Percentiles rank a stretch among this genome's conserved stretches.
These are phyloP conservation scores for Norana najaformis DNA, from an alignment of 2,888 invertebrate genomes.

Conservation along the genomic window DNA sequence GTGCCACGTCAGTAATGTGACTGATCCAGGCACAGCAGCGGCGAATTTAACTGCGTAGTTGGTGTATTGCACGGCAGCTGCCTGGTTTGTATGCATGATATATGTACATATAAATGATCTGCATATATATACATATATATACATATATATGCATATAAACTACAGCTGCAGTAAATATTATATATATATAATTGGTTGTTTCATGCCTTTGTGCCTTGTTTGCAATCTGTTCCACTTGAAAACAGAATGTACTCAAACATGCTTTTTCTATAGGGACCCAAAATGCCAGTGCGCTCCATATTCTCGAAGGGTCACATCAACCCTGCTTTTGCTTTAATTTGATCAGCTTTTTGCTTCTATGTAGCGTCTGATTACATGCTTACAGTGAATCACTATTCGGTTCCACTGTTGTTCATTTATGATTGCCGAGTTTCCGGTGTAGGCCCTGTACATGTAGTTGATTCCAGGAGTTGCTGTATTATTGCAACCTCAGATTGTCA, in stretches of 20 bases:
- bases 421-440: too few species aligned
- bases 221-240: not conserved
- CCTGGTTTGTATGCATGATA: too few species aligned
- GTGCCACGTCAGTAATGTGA: not conserved
- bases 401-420: not conserved
- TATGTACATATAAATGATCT: too few species aligned
- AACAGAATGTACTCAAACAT: not conserved
- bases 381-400: not conserved
- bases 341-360: not conserved
- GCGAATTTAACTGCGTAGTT: not conserved
- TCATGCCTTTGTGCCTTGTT: not conserved
- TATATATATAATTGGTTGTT: not conserved
- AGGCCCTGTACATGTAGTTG: too few species aligned
- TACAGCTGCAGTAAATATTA: too few species aligned
- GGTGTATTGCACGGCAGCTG: not conserved
- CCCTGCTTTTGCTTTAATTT: not conserved
- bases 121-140: too few species aligned
- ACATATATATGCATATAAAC: too few species aligned
- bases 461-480: not conserved
- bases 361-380: not conserved
- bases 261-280: not conserved
- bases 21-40: too few species aligned
- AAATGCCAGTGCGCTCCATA: not conserved
- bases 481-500: not conserved
- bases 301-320: not conserved